phyloP scores from a whole-genome alignment of 2,797 vertebrate species.

The Tympanoctomys barrerae region DNA sequence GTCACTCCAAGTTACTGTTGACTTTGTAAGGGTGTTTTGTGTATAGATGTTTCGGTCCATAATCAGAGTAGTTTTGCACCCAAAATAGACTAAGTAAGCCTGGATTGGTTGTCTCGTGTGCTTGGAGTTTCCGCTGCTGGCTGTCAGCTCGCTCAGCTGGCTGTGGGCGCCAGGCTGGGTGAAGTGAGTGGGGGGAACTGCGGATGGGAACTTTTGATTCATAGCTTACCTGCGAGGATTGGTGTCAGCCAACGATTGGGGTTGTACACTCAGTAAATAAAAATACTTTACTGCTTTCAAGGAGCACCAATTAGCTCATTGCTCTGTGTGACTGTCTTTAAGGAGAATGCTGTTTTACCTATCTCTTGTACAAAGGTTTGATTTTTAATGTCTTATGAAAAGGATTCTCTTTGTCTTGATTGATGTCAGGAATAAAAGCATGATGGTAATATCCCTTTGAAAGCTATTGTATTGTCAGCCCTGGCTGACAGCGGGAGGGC shows the following conservation, averaged over 20 bases:
- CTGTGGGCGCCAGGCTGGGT: constrained; percentile 1
- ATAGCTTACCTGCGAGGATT: constrained; percentile 85
- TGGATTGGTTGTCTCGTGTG: constrained; percentile 80
- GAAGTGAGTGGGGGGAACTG: constrained; percentile 76
- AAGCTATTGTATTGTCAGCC: constrained; percentile 92
- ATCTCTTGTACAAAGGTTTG: constrained; percentile 87
- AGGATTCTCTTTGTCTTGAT: constrained; percentile 91
- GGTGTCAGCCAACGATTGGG: constrained; percentile 84
- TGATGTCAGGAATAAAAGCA: constrained; percentile 91
- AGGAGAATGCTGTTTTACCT: constrained; percentile 88
- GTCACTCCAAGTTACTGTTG: constrained; percentile 84
- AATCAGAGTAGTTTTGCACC: constrained; percentile 84
- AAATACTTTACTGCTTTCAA: constrained; percentile 86
- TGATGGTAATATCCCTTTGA: constrained; percentile 91
- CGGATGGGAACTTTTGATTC: constrained; percentile 88
- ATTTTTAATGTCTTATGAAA: constrained; percentile 90
- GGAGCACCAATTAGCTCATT: constrained; percentile 89
- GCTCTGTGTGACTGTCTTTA: constrained; percentile 85
- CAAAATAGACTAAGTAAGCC: constrained; percentile 82
- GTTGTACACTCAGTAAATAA: constrained; percentile 88
- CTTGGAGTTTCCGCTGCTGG: constrained; percentile 81
- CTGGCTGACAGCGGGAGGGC: constrained; percentile 90
- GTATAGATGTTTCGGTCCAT: constrained; percentile 70
- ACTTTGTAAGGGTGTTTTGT: constrained; percentile 79
- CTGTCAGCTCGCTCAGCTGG: constrained; percentile 81